Conservation (phyloP, 2,797 vertebrate species). For the Nothura maculosa region DNA sequence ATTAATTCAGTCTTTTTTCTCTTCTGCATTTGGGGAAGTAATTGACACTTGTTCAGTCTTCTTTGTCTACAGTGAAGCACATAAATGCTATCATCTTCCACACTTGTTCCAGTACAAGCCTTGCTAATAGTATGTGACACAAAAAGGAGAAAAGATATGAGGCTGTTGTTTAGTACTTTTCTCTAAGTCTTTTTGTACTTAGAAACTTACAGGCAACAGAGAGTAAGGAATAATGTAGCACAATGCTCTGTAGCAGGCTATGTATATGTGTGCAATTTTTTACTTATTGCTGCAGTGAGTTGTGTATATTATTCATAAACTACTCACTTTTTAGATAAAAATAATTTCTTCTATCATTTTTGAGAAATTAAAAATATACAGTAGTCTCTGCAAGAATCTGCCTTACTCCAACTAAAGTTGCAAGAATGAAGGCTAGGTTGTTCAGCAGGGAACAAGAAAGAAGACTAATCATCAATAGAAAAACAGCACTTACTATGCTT, state of each 20-base stretch:
- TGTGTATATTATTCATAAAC: background rate
- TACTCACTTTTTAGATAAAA: background rate
- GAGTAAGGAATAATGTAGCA: background rate
- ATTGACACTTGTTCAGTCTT: background rate
- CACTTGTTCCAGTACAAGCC: background rate
- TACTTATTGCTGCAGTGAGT: background rate
- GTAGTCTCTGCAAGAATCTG: background rate
- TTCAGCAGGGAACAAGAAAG: background rate
- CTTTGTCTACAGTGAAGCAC: background rate
- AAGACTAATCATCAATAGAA: background rate
- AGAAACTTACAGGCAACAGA: background rate
- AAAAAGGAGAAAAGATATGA: background rate
- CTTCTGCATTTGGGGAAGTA: background rate
- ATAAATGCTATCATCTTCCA: background rate
- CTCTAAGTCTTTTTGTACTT: background rate
- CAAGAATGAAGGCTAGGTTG: background rate
- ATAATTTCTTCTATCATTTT: background rate
- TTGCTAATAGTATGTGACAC: background rate
- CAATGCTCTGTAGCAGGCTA: background rate
- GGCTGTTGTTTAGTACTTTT: background rate
- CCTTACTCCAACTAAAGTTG: background rate
- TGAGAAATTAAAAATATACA: background rate
- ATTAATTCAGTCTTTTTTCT: background rate
- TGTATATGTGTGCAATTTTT: background rate
- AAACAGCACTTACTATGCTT: background rate